These are phyloP conservation scores for Pelodytes ibericus DNA, from an alignment of 2,797 vertebrate species.

Conservation along the genomic window DNA sequence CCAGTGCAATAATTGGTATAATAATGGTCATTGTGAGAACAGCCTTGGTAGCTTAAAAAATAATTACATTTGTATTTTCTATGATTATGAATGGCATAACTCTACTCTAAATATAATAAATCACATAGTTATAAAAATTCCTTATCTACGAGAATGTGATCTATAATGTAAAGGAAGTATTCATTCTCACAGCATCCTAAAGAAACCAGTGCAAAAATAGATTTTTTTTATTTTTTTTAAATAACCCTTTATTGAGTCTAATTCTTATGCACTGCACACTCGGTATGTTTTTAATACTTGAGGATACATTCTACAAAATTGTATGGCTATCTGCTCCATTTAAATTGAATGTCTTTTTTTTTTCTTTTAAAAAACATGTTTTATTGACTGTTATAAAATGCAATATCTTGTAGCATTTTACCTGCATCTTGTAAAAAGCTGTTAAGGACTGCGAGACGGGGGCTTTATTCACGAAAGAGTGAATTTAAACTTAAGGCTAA, in stretches of 20 bases:
- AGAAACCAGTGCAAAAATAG: conserved; percentile 28
- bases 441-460: not conserved
- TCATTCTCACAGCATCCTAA: too few species aligned
- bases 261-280: conserved; percentile 54
- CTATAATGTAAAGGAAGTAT: too few species aligned
- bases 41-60: too few species aligned
- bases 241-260: conserved; percentile 44
- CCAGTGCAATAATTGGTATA: too few species aligned
- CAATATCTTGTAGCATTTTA: not conserved
- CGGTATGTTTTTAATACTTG: conserved; percentile 50
- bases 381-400: conserved; percentile 30
- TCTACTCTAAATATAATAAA: too few species aligned
- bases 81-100: too few species aligned
- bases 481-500: too few species aligned
- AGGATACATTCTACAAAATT: conserved; percentile 54
- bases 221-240: conserved; percentile 46
- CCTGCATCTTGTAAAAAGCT: conserved; percentile 15
- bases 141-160: too few species aligned
- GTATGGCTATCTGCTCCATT: conserved; percentile 54
- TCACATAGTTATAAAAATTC: too few species aligned
- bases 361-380: conserved; percentile 4
- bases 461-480: too few species aligned
- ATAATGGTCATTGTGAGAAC: too few species aligned
- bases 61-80: too few species aligned
- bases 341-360: conserved; percentile 41